These are phyloP conservation scores for Crossaster papposus DNA, from an alignment of 53 echinoderm and acorn worm species.

Conservation along the genomic window DNA sequence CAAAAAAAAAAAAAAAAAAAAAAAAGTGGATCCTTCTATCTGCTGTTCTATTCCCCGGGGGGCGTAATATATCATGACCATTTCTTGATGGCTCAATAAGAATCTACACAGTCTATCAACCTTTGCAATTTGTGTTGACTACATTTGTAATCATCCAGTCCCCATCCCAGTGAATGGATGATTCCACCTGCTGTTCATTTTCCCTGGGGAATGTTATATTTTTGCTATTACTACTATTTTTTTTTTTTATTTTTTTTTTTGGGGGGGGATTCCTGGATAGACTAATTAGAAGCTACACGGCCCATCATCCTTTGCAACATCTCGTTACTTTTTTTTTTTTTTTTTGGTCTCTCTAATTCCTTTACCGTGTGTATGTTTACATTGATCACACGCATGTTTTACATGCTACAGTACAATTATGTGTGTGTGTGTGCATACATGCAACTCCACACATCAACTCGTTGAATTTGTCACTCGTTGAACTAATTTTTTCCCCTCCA, in stretches of 20 bases:
- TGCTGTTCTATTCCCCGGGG: slow-evolving; percentile 16
- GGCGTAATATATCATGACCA: not conserved
- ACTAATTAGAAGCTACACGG: not conserved
- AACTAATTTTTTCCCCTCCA: not conserved
- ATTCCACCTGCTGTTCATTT: slow-evolving; percentile 20
- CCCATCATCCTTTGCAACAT: slow-evolving; percentile 29
- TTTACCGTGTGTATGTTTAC: slow-evolving; percentile 28
- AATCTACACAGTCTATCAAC: no score
- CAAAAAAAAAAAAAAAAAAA: no score
- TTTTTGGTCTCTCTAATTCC: not conserved
- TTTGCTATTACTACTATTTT: not conserved
- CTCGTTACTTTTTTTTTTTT: not conserved
- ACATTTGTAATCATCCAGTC: not conserved
- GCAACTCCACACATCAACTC: slow-evolving; percentile 12
- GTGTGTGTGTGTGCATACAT: not conserved
- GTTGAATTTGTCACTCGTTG: not conserved
- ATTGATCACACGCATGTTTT: not conserved
- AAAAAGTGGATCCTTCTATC: slow-evolving; percentile 42
- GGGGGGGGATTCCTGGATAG: slow-evolving; percentile 1
- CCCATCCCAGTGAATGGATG: not conserved
- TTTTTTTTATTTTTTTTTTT: no score
- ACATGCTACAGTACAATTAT: not conserved
- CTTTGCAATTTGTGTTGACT: not conserved
- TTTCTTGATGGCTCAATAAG: not conserved
- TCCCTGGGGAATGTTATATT: not conserved